A percentile compares a stretch with the other conserved stretches of the same genome.
Conservation (phyloP, 2,113 vertebrate genomes). For the Nothoprocta perdicaria region DNA sequence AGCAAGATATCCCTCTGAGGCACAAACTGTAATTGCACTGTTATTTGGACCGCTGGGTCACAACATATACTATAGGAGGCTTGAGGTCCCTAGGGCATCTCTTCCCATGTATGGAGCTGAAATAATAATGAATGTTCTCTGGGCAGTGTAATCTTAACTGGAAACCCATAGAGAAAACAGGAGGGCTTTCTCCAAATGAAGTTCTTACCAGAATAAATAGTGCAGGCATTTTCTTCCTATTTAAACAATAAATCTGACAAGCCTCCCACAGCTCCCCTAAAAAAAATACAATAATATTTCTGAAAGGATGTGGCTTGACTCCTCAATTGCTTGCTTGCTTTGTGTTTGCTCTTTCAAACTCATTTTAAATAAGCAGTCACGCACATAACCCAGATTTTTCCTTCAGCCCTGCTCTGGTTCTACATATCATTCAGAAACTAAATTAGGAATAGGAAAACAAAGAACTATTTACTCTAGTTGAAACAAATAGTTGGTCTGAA, state of each 20-base stretch:
- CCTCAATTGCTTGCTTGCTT: not conserved
- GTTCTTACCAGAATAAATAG: not conserved
- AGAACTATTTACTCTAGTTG: not conserved
- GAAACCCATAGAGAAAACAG: not conserved
- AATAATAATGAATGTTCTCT: not conserved
- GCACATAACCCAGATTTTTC: not conserved
- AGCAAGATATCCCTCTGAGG: not conserved
- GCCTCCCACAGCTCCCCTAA: not conserved
- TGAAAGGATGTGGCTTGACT: not conserved
- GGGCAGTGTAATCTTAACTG: not conserved
- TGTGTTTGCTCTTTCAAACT: not conserved
- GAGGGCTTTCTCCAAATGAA: not conserved
- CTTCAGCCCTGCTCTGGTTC: not conserved
- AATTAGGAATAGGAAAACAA: not conserved
- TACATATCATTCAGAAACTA: not conserved
- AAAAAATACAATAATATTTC: not conserved
- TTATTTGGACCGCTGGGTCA: not conserved
- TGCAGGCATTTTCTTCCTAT: not conserved
- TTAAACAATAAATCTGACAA: not conserved
- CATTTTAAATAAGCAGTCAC: not conserved
- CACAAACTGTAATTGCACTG: not conserved
- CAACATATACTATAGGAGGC: not conserved
- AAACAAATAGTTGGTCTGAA: not conserved
- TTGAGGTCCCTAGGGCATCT: not conserved
- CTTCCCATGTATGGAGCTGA: not conserved